Evolutionary conservation across 1,140 invertebrate genomes (phyloP).

Genomic region (Panagrolaimus sp.): DNA sequence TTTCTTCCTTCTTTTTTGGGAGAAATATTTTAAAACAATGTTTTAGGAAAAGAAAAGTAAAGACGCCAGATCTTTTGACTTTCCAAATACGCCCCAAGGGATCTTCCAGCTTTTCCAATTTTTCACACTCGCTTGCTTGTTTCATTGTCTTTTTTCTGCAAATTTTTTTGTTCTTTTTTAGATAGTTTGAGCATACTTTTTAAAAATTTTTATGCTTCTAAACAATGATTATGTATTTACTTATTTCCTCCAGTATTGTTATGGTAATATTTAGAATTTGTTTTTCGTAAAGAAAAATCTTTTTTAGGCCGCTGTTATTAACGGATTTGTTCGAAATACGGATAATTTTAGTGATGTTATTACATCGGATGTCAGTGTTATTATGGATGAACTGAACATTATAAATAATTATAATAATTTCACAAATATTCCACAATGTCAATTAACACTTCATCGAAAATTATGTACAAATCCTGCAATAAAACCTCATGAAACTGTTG

Average conservation of each 20-base stretch:
- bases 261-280: not conserved
- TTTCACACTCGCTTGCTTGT: conserved; percentile 11
- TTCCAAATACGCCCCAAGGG: conserved; percentile 1
- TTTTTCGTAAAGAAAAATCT: not conserved
- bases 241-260: conserved; percentile 1
- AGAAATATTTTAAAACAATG: too few species aligned
- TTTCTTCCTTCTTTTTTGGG: too few species aligned
- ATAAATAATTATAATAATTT: conserved; percentile 16
- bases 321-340: not conserved
- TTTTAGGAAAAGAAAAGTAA: too few species aligned
- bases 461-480: conserved; percentile 25
- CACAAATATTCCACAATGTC: conserved; percentile 15
- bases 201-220: not conserved
- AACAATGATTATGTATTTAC: too few species aligned
- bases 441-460: conserved; percentile 25
- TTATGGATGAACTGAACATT: conserved; percentile 23
- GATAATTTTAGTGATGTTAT: conserved; percentile 4
- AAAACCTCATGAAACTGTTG: conserved; percentile 19
- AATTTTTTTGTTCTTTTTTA: not conserved
- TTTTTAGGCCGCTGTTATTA: too few species aligned
- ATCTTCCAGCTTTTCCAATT: conserved; percentile 2
- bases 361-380: conserved; percentile 21
- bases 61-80: too few species aligned
- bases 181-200: not conserved
- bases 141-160: conserved; percentile 9